These are phyloP conservation scores for Xenopus laevis DNA, from an alignment of 2,113 vertebrate species.

Conservation along the genomic window DNA sequence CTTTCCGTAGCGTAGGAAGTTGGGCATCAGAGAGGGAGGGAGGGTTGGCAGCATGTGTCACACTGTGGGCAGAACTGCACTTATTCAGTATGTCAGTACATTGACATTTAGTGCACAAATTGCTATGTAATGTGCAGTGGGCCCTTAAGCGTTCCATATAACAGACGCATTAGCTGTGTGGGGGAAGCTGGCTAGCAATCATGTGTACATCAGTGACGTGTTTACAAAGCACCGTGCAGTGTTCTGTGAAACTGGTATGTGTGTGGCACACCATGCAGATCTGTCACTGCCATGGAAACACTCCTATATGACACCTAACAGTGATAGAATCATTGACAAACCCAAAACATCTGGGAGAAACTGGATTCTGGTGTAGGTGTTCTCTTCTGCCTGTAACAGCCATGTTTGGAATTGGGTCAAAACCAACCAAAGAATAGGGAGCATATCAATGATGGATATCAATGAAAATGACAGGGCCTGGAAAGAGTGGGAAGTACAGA, in stretches of 20 bases:
- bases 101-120: conserved; percentile 4
- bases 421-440: too few relatives aligned
- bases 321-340: background rate
- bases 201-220: background rate
- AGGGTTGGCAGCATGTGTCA: conserved; percentile 1
- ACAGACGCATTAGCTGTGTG: background rate
- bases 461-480: too few relatives aligned
- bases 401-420: too few relatives aligned
- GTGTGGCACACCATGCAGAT: background rate
- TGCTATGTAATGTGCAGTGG: conserved; percentile 12
- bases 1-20: background rate
- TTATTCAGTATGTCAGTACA: background rate
- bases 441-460: too few relatives aligned
- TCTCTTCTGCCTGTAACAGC: too few relatives aligned
- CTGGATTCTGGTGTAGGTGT: too few relatives aligned
- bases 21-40: background rate
- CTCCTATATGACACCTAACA: background rate
- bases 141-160: background rate
- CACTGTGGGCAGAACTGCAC: conserved; percentile 1
- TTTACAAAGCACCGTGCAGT: background rate
- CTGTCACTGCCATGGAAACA: background rate
- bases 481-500: too few relatives aligned
- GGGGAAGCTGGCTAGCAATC: background rate
- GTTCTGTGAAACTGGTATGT: background rate
- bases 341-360: too few relatives aligned